Base-by-base conservation (phyloP, 1,140 invertebrate genomes). In the Pectinophora gossypiella region DNA sequence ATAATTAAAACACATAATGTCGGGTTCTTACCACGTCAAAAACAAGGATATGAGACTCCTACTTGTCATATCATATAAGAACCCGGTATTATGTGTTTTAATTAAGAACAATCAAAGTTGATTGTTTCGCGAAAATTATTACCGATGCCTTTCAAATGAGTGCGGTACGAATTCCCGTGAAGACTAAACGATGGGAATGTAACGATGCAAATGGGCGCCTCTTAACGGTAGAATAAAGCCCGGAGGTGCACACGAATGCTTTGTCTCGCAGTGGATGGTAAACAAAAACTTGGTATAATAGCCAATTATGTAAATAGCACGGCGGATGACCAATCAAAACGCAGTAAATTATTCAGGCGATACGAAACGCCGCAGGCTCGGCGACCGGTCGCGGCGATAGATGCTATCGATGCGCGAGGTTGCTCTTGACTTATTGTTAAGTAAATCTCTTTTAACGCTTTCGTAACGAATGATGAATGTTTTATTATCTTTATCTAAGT, bases 281-380 rank as follows among this genome's bases (percentile, higher is more conserved):
- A 78, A 78, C 71, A 76, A 83, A 79, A 79, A 75, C 71, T 70
- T 68, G 65, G 64, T 75, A 81, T 78, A n/a, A n/a, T 78, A 68
- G 72, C 49, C 76, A 72, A 83, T 83, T 83, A 83, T 85, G 79
- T 64, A 76, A 79, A 85, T 81, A 52, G 13, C 53, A n/a, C 54
- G 59, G 60, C 64, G 64, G 61, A 72, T 67, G 65, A 75, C 66
- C 76, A 75, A 82, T 81, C 79, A 76, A 80, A 80, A 70, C 61
- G 64, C 66, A 71, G 68, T 83, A 75, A 81, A 82, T 82, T 72
- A 82, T 85, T 78, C 75, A 72, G 51, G 59, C 61, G 66, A 23
- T 58, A 51, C 61, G 53, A 56, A 60, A 49, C 52, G 63, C 56
- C 52, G 38, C 40, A 54, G 61, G 62, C 16, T 15, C 51, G 36